Evolutionary conservation across 2,797 vertebrate species (phyloP), one percentile per base, ranked within the genome.

Genomic region (Clarias laeviceps): DNA sequence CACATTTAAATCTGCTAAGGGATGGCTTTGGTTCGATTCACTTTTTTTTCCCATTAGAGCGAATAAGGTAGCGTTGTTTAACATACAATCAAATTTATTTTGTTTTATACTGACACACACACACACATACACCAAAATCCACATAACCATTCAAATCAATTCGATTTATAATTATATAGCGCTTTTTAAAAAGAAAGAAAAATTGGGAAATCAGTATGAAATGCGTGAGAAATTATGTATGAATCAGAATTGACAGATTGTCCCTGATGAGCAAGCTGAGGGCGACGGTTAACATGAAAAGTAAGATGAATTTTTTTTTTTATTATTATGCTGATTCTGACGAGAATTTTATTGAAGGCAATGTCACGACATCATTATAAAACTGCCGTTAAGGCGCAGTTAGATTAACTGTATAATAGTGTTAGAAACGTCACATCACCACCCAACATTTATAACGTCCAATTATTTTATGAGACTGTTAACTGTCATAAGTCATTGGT

Each of bases 401-500:
- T 8, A 64, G 62, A 34, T 85, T 72, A 80, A 22, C 22, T 18
- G 56, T 64, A 74, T 80, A 70, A 50, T 70, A 65, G n/a, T 72
- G 8, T 34, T 81, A 65, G 45, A 62, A 29, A 32, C 12, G 37
- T 56, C 40, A 34, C 29, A 73, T 72, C 65, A 72, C 62, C 77
- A 69, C 61, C 68, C 84, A 82, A 34, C 8, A 62, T 81, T 81
- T 50, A 74, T 65, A 74, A 82, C n/a, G 59, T 85, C 29, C 50
- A 82, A 82, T 80, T 74, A 81, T 54, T 85, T 85, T 85, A 85
- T 82, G 77, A 64, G 68, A 76, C 45, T 82, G 61, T 81, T 80
- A 65, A 76, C n/a, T 74, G 65, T 40, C n/a, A 45, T 72, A 77
- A 69, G 83, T 84, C 27, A 57, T 61, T 22, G 50, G 20, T 50